Evolutionary conservation across 2,113 vertebrate species (phyloP), one percentile per base, ranked within the genome.

Genomic region (Rhinolophus ferrumequinum): DNA sequence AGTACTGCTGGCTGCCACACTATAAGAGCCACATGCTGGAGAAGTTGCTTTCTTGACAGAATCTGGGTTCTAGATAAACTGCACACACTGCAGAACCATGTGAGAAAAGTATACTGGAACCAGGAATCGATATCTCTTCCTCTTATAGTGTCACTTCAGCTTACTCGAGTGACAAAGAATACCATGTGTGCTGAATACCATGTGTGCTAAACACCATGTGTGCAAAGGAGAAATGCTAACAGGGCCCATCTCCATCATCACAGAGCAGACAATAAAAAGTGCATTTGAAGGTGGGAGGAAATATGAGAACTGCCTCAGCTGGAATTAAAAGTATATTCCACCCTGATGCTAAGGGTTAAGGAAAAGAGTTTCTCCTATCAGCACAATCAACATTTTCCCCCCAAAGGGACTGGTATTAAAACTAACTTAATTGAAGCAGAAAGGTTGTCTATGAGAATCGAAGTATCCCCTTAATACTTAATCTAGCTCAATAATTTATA

Each of bases 71-170:
- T 52, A 80, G 44, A 41, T 9, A 81, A 72, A 12, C 14, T n/a
- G 28, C 4, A 5, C n/a, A 72, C 21, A 44, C 10, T 52, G 1
- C 14, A n/a, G 15, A 22, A 72, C 0, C 2, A 8, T 33, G 16
- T 41, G 50, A 86, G n/a, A 33, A 85, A 76, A 56, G 19, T 4
- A 26, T 14, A 16, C 3, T 8, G 69, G 38, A 38, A 38, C 13
- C 16, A 70, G 24, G 52, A 56, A 28, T 7, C 50, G 24, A 56
- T 35, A 77, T 35, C 6, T n/a, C 33, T 26, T 80, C 21, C 19
- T 76, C 33, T 12, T 50, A 8, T 22, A 12, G 12, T 28, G 26
- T 8, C 47, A 35, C 56, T 24, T 30, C 19, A 44, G 13, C 35
- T 56, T 50, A 41, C 30, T 54, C 5, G 38, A 47, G 4, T 79